Percentiles rank a stretch among this genome's conserved stretches.
phyloP scores from a whole-genome alignment of 2,113 vertebrate species.

The cat (Felis catus) region DNA sequence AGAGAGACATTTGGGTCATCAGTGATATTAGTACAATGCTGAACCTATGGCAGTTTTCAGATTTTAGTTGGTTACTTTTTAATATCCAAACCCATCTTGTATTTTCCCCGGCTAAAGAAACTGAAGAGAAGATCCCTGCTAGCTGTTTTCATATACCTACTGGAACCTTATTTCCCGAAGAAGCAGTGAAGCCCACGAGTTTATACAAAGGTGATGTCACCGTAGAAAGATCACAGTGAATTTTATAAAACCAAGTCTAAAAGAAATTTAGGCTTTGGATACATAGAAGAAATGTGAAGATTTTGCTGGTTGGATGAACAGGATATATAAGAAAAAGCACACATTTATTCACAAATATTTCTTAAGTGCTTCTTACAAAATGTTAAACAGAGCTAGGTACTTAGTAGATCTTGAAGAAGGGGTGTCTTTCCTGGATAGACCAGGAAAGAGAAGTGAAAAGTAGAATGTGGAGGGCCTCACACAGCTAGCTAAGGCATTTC shows the following conservation, averaged over 20 bases:
- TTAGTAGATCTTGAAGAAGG: not conserved
- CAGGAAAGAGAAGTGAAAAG: not conserved
- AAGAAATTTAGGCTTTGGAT: not conserved
- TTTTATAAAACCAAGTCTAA: not conserved
- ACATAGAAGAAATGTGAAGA: not conserved
- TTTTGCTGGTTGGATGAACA: not conserved
- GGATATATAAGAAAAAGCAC: not conserved
- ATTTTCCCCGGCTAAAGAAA: not conserved
- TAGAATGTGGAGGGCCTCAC: not conserved
- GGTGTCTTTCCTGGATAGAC: not conserved
- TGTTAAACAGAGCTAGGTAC: not conserved
- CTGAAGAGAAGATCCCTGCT: not conserved
- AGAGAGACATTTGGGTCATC: constrained; percentile 13
- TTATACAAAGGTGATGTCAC: not conserved
- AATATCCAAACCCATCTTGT: not conserved
- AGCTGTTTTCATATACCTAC: not conserved
- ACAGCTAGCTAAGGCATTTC: not conserved
- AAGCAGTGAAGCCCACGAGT: not conserved
- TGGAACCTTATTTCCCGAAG: not conserved
- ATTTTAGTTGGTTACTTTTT: constrained; percentile 5
- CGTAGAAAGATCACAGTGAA: not conserved
- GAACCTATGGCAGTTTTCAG: not conserved
- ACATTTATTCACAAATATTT: not conserved
- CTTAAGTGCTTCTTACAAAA: not conserved
- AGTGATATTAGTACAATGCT: not conserved